phyloP scores from a whole-genome alignment of 2,113 vertebrate genomes.

The Apteryx owenii region DNA sequence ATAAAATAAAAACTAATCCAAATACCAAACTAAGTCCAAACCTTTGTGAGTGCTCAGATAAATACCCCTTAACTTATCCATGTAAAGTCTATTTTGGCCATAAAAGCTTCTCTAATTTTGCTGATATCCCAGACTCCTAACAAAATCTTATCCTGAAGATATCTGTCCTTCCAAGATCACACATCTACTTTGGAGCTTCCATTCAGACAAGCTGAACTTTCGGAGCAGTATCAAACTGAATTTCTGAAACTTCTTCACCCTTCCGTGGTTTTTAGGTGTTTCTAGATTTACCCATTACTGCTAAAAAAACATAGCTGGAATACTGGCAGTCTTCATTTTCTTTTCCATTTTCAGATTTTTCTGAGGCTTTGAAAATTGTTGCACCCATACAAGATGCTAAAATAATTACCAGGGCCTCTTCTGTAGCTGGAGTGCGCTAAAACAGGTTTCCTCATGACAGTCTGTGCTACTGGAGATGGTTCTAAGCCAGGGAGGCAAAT shows the following conservation, averaged over 20 bases:
- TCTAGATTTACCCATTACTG: background rate
- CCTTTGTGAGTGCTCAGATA: background rate
- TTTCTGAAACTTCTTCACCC: background rate
- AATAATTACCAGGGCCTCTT: background rate
- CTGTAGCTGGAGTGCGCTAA: background rate
- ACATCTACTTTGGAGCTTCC: background rate
- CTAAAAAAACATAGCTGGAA: background rate
- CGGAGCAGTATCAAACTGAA: background rate
- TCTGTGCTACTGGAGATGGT: background rate
- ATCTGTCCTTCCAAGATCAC: background rate
- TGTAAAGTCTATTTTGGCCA: background rate
- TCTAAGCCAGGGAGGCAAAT: background rate
- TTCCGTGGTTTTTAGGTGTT: background rate
- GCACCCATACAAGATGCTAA: background rate
- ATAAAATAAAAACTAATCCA: slow-evolving; percentile 39
- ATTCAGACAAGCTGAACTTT: background rate
- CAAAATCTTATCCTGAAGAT: background rate
- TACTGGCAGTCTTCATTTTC: background rate
- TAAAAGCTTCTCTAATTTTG: background rate
- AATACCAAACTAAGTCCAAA: background rate
- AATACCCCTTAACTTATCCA: background rate
- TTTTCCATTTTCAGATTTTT: background rate
- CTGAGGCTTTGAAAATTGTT: background rate
- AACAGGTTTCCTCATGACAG: background rate
- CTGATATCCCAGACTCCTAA: background rate